Base-by-base conservation (phyloP, 2,888 invertebrate genomes). In the Macaria liturata region DNA sequence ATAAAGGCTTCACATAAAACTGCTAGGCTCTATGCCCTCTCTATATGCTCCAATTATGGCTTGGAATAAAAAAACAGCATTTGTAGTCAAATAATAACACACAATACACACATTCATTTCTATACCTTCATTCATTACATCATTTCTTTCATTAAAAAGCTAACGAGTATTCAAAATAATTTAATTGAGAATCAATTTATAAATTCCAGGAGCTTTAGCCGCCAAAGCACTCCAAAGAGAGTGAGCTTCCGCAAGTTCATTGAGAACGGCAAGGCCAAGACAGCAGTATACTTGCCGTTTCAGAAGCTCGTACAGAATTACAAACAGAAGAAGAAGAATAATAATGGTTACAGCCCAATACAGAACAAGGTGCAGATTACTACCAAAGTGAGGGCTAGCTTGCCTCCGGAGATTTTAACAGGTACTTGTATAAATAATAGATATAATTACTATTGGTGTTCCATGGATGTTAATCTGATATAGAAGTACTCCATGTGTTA, bases 211-310 rank as follows among this genome's bases (percentile, higher is more conserved):
- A 65, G 59, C 46, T 60, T 52, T 40, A 60, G 59, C 65, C 82
- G 85, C 64, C 90, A 91, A 69, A 91, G 91, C 66, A 91, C 91
- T 43, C 91, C 91, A 5, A 91, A 90, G 62, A 88, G 85, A 67
- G 91, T 90, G 4, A 91, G 88, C 69, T 91, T 91, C 61, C 80
- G 87, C 3, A 88, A 86, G 67, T 79, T 91, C 53, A 84, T 91
- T 64, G 91, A 93, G 68, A 92, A 88, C 67, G 85, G 84, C 32
- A 84, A 85, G 62, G 85, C 84, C 8, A 87, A 90, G 72, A 90
- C 88, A 9, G 88, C 92, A 7, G 93, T 92, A 59, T 95, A 95
- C 71, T 93, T 95, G 92, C 95, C 95, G 8, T 95, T 95, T 72
- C 93, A 83, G 60, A 90, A 89, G 61, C 86, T 87, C 59, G 85